phyloP scores from a whole-genome alignment of 2,888 invertebrate genomes.

The Drosophila atripex region DNA sequence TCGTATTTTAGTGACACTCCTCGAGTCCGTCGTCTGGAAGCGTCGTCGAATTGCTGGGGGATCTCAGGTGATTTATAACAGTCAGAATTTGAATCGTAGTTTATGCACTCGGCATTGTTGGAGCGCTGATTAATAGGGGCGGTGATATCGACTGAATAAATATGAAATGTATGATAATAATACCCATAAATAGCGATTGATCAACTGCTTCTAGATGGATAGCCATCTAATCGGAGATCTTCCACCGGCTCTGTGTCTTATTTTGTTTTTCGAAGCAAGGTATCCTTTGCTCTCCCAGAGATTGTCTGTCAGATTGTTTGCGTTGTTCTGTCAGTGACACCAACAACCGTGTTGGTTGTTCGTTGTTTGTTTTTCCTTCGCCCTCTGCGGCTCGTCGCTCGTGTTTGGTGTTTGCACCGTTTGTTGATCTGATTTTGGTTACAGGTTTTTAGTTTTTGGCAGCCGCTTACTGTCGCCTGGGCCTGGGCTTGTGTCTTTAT shows the following conservation, averaged over 20 bases:
- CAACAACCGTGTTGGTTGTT: slow-evolving; percentile 28
- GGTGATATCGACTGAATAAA: too few relatives aligned
- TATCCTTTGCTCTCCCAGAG: slow-evolving; percentile 30
- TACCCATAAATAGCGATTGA: slow-evolving; percentile 6
- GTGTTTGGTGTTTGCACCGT: slow-evolving; percentile 51
- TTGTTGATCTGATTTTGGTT: slow-evolving; percentile 61
- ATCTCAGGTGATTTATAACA: slow-evolving; percentile 25
- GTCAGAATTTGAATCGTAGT: background rate
- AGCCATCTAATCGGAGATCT: slow-evolving; percentile 37
- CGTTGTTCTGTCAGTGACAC: slow-evolving; percentile 36
- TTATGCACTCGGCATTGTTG: background rate
- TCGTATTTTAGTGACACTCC: slow-evolving; percentile 19
- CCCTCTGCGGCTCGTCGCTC: slow-evolving; percentile 39
- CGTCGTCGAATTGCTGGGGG: slow-evolving; percentile 5
- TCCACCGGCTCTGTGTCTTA: slow-evolving; percentile 19
- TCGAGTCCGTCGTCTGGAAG: slow-evolving; percentile 5
- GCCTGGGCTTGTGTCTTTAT: slow-evolving; percentile 41
- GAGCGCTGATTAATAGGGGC: too few relatives aligned
- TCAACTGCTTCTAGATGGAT: slow-evolving; percentile 4
- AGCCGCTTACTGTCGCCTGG: slow-evolving; percentile 31
- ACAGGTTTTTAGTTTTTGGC: slow-evolving; percentile 40
- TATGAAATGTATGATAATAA: too few relatives aligned
- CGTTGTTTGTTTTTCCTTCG: slow-evolving; percentile 7
- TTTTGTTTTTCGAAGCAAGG: slow-evolving; percentile 14
- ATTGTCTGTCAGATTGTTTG: slow-evolving; percentile 38